Percentiles rank a stretch among this genome's conserved stretches.
Conservation (phyloP, 2,113 vertebrate species). For the human region GRCh38 chr20:10872501-10873000, state of each 20-base stretch:
- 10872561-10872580: not conserved
- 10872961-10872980: conserved; percentile 73
- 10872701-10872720: not conserved
- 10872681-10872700: not conserved
- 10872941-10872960: conserved; percentile 45
- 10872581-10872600: not conserved
- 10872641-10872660: not conserved
- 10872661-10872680: not conserved
- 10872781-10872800: not conserved
- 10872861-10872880: not conserved
- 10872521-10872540: not conserved
- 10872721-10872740: not conserved
- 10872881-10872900: not conserved
- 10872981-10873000: conserved; percentile 80
- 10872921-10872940: conserved; percentile 28
- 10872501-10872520: not conserved
- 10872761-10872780: not conserved
- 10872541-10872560: not conserved
- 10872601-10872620: not conserved
- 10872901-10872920: conserved; percentile 32
- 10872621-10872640: not conserved
- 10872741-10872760: not conserved
- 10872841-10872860: not conserved
- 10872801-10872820: not conserved
- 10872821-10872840: not conserved